Evolutionary conservation across 2,797 vertebrate genomes (phyloP), one percentile per base, ranked within the genome.

Genomic region (Artibeus jamaicensis): DNA sequence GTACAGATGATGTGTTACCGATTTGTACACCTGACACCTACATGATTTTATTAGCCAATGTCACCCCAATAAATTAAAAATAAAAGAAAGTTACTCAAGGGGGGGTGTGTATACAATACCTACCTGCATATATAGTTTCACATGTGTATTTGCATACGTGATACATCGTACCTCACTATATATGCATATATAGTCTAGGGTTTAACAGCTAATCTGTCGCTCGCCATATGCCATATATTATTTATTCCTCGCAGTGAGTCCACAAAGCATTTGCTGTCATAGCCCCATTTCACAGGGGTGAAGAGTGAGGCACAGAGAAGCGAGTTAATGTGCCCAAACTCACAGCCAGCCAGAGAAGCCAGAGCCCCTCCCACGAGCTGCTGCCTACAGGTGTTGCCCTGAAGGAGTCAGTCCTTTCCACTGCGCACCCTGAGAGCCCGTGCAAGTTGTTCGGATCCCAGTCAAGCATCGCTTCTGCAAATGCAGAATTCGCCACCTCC

Each of bases 161-260:
- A 2, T 48, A 9, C n/a, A 2, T 18, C 3, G 42, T 24, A 5
- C 55, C 4, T 9, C 5, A 19, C 26, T 4, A 3, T 7, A 7
- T 8, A 24, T 22, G 46, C 6, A 4, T 21, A 5, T 15, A 0
- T 14, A 4, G 71, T 15, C 7, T 1, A 18, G 2, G 7, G 39
- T 15, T 1, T 15, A 34, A 26, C 44, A 7, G 18, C 32, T 65
- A 24, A 22, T 37, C 48, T 9, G 5, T 8, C 44, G 22, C 46
- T 26, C 14, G 5, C 67, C 26, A 6, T 14, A 0, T 16, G 29
- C 29, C 12, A 24, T n/a, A 0, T 12, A 8, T 34, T 44, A 5
- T 16, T 29, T 32, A 11, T 37, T 46, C 39, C 42, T 39, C 14
- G 6, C 42, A 37, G 0, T 12, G 9, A 67, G 37, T 24, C n/a